These are phyloP conservation scores for Sarcophaga bullata DNA, from an alignment of 1,140 invertebrate species.

Conservation along the genomic window DNA sequence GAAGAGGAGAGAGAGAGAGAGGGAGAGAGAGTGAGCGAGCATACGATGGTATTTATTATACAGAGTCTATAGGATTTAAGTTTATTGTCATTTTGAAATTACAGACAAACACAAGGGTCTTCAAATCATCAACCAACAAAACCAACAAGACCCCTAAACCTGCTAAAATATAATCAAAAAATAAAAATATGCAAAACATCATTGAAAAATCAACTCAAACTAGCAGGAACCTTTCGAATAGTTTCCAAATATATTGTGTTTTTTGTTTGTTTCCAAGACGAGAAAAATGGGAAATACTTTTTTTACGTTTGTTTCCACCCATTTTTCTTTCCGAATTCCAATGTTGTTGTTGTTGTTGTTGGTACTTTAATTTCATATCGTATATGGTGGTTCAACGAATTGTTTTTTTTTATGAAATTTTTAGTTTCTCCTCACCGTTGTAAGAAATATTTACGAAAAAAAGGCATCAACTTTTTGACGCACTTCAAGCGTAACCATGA, in stretches of 20 bases:
- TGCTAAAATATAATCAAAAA: too few species aligned
- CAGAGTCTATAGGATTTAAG: not conserved
- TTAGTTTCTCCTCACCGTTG: not conserved
- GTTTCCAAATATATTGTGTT: too few species aligned
- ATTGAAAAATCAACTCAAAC: not conserved
- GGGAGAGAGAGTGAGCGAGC: not conserved
- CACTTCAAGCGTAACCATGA: conserved; percentile 43
- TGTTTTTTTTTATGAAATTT: not conserved
- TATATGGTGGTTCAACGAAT: not conserved
- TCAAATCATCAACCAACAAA: too few species aligned
- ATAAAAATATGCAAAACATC: too few species aligned
- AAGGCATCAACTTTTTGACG: conserved; percentile 41
- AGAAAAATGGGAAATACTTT: conserved; percentile 22
- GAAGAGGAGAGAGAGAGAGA: too few species aligned
- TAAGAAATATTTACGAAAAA: conserved; percentile 6
- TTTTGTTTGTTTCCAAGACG: not conserved
- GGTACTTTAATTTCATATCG: not conserved
- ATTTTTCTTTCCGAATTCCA: conserved; percentile 12
- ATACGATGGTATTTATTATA: not conserved
- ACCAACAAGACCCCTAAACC: too few species aligned
- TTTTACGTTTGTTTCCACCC: conserved; percentile 32
- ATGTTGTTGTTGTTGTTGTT: not conserved
- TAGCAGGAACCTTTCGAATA: not conserved
- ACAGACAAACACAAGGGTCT: too few species aligned
- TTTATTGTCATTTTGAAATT: too few species aligned